Conservation (phyloP, 2,797 vertebrate species). For the Danio kyathit region DNA sequence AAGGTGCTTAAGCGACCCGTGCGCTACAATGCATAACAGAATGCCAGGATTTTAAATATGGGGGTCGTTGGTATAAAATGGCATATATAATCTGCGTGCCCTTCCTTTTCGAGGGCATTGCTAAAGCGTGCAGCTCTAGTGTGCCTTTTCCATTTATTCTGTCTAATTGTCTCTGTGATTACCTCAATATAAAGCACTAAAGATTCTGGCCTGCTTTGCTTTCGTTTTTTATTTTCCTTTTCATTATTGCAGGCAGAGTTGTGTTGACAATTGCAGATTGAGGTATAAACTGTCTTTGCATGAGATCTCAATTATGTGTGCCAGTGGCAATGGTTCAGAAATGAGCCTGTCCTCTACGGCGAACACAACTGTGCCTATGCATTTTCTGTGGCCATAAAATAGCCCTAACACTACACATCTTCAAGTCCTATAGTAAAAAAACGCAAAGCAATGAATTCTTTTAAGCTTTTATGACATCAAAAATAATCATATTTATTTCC, state of each 20-base stretch:
- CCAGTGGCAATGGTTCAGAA: slow-evolving; percentile 21
- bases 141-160: slow-evolving; percentile 59
- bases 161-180: slow-evolving; percentile 65
- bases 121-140: slow-evolving; percentile 50
- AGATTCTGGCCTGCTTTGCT: slow-evolving; percentile 54
- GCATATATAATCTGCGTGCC: slow-evolving; percentile 80
- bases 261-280: slow-evolving; percentile 61
- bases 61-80: slow-evolving; percentile 89
- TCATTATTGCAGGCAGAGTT: slow-evolving; percentile 40
- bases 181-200: slow-evolving; percentile 59
- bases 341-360: background rate
- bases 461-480: background rate
- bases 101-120: slow-evolving; percentile 74
- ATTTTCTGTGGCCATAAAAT: slow-evolving; percentile 37
- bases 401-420: slow-evolving; percentile 5
- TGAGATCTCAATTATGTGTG: slow-evolving; percentile 58
- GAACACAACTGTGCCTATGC: slow-evolving; percentile 9
- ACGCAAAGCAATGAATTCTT: background rate
- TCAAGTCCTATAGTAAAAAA: background rate
- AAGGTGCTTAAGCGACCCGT: slow-evolving; percentile 89
- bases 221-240: slow-evolving; percentile 57
- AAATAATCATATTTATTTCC: background rate
- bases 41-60: slow-evolving; percentile 85
- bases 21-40: slow-evolving; percentile 94
- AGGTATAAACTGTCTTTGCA: slow-evolving; percentile 63